Base-by-base conservation (phyloP, 2,113 vertebrate species). In the Lasiurus borealis region DNA sequence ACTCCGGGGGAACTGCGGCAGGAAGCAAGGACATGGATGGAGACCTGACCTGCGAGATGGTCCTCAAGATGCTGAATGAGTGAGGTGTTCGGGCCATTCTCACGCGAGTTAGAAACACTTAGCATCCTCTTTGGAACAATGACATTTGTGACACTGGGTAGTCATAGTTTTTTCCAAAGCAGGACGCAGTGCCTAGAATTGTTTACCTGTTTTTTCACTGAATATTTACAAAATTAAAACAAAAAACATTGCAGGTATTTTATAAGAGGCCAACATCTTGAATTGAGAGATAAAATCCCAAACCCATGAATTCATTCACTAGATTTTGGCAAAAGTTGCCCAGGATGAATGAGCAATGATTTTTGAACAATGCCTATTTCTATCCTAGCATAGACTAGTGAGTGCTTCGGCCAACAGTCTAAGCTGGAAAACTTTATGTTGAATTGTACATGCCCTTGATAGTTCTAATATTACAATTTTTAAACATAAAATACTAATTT, bases 11-110 rank as follows among this genome's bases (percentile, higher is more conserved):
- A 12, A 8, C 94, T 72, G 1, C 10, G 25, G 36, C 52, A 15
- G 0, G 36, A 19, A 52, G 0, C 0, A 25, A 23, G 31, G 94
- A 91, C 12, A 25, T 29, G 34, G 73, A 84, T 11, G 19, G 21
- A 71, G 95, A 76, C 82, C 0, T 91, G 6, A 93, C 86, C 76
- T 97, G 72, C 12, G 97, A 96, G 46, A 77, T 94, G 83, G 87
- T 96, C 81, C 93, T 98, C 27, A 57, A 6, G 44, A 1, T 25
- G 84, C 76, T 93, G 96, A 92, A 91, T 29, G 87, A 97, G 62
- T 96, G 97, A 90, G 0, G 0, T 8, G 0, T 18, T 21, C 7
- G 8, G 0, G 23, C 0, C 46, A 6, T 40, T 2, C 6, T 13
- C 10, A 21, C 12, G 57, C 48, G 2, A 23, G 57, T 81, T 40